phyloP scores from a whole-genome alignment of 2,888 invertebrate genomes.

The Bibio marci region DNA sequence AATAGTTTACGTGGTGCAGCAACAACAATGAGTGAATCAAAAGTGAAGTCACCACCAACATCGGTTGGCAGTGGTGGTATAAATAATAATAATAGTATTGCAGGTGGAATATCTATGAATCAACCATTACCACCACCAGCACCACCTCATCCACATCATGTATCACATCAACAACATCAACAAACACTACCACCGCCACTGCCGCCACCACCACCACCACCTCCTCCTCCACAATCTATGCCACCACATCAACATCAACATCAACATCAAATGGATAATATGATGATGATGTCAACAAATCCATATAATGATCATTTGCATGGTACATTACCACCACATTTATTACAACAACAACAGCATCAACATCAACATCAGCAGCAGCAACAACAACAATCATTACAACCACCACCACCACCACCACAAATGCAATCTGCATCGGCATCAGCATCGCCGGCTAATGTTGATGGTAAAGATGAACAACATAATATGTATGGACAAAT shows the following conservation, averaged over 20 bases:
- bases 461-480: background rate
- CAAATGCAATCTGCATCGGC: background rate
- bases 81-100: slow-evolving; percentile 2
- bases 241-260: slow-evolving; percentile 11
- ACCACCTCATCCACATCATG: slow-evolving; percentile 1
- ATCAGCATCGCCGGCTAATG: too few relatives aligned
- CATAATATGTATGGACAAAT: background rate
- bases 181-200: slow-evolving; percentile 11
- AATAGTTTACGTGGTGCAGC: too few relatives aligned
- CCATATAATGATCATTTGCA: too few relatives aligned
- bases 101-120: too few relatives aligned
- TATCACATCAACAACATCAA: background rate
- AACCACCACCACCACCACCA: background rate
- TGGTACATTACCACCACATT: background rate
- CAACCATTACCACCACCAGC: slow-evolving; percentile 6
- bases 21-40: slow-evolving; percentile 2
- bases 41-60: slow-evolving; percentile 9
- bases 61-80: slow-evolving; percentile 2
- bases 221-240: background rate
- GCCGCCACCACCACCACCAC: slow-evolving; percentile 4
- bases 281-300: too few relatives aligned
- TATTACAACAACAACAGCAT: background rate
- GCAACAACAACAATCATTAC: background rate
- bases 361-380: background rate
- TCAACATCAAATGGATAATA: background rate